These are phyloP conservation scores for Epinotia demarniana DNA, from an alignment of 2,888 invertebrate species.

Conservation along the genomic window DNA sequence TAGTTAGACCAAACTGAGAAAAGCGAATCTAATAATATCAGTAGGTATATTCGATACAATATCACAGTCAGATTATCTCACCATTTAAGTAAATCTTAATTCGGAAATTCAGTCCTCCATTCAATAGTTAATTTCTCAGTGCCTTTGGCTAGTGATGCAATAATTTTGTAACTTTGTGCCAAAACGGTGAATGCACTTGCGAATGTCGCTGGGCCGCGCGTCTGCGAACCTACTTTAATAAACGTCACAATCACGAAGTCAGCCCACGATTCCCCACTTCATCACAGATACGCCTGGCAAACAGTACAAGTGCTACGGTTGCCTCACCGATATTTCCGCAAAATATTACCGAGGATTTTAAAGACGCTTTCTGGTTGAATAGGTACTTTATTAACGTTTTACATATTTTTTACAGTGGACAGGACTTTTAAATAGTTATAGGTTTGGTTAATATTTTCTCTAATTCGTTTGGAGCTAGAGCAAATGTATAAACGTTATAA, in stretches of 20 bases:
- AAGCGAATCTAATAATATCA: too few relatives aligned
- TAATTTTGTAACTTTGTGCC: slow-evolving; percentile 65
- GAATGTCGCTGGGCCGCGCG: slow-evolving; percentile 64
- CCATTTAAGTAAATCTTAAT: slow-evolving; percentile 6
- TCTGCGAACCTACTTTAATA: slow-evolving; percentile 68
- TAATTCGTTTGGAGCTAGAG: slow-evolving; percentile 81
- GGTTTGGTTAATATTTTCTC: neutral
- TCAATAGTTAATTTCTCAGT: slow-evolving; percentile 46
- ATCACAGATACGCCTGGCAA: slow-evolving; percentile 66
- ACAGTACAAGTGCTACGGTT: slow-evolving; percentile 53
- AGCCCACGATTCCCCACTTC: slow-evolving; percentile 70
- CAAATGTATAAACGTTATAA: slow-evolving; percentile 95
- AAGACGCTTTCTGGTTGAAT: slow-evolving; percentile 9
- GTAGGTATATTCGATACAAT: too few relatives aligned
- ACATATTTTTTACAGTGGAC: neutral
- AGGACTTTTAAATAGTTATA: neutral
- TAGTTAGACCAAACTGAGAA: too few relatives aligned
- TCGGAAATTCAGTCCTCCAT: slow-evolving; percentile 10
- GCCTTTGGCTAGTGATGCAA: slow-evolving; percentile 60
- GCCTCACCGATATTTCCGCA: slow-evolving; percentile 28
- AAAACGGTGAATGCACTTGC: slow-evolving; percentile 71
- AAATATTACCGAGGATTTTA: slow-evolving; percentile 7
- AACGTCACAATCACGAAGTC: slow-evolving; percentile 76
- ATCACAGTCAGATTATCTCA: neutral
- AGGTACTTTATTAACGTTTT: slow-evolving; percentile 21